Base-by-base conservation (phyloP, 2,797 vertebrate genomes). In the Cuculus canorus region DNA sequence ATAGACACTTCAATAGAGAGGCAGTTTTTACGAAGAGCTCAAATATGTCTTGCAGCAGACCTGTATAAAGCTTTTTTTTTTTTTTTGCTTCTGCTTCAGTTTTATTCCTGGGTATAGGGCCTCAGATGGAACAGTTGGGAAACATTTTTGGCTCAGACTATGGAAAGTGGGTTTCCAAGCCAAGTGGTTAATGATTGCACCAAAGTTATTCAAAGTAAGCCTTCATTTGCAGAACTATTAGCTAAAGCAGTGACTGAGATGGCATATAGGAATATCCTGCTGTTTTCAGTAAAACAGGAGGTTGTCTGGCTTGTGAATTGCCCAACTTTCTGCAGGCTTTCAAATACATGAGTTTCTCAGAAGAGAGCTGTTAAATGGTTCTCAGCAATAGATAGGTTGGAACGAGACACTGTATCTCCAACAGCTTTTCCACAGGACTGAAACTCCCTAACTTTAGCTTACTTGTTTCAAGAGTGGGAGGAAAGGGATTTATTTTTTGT, bases 121-220 rank as follows among this genome's bases (percentile, higher is more conserved):
- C 96, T 96, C 95, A 92, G n/a, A 61, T 93, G 94, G 87, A 96
- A 87, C 91, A 93, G 89, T 89, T 95, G 75, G 82, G 91, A 96
- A 96, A 95, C 79, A 37, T 94, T 96, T 96, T 95, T 96, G 94
- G 92, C 95, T 92, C 79, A 68, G 53, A 47, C 68, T 91, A 6
- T 95, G 95, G 95, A 96, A 95, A 96, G 63, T 90, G 90, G 90
- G 47, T 95, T 96, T 96, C 70, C 66, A 94, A 92, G 94, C 95
- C 92, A 95, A 95, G 94, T 80, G 78, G 94, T 96, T 96, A 95
- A 95, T 95, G 94, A 91, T 92, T 95, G 90, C 88, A 91, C 90
- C 65, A 48, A 94, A 95, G 80, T 93, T 95, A 92, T 83, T 96
- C 94, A 88, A 90, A 91, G 73, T 88, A 92, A 96, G 82, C 85